Base-by-base conservation (phyloP, 1,140 invertebrate genomes). In the Nasonia giraulti region DNA sequence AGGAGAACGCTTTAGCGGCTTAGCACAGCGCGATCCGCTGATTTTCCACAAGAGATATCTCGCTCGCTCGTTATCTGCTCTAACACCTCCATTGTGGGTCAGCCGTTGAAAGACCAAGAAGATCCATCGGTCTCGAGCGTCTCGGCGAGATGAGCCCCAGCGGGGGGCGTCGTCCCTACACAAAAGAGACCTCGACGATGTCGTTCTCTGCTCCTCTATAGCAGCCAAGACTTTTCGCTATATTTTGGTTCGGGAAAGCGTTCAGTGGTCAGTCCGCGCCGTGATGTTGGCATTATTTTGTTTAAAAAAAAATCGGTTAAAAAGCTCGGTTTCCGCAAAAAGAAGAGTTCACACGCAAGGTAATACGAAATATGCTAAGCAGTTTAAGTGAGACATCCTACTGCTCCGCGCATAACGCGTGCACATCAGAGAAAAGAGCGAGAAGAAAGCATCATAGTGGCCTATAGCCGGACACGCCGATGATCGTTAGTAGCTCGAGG, bases 31-130 rank as follows among this genome's bases (percentile, higher is more conserved):
- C 76, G 77, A 80, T 75, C 75, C 68, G 20, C 44, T 20, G 83
- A 85, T 85, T 85, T 80, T 85, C 73, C 71, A 76, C 50, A 81
- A 76, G 77, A 84, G 55, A 80, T 81, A 80, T 76, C 68, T 74
- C 77, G n/a, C 37, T 80, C 73, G 27, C 27, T 80, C 73, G 78
- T 86, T 86, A 84, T 86, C 86, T 82, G 79, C 31, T 86, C 80
- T 86, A 84, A 86, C 86, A 84, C 86, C 80, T 86, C 82, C 80
- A 84, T 86, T 86, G 79, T 86, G 17, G 75, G 14, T 55, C 27
- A 80, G 50, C 44, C 77, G 82, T 7, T 86, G 80, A 86, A 82
- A 86, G 12, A 20, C 77, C 73, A 12, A 74, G 76, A 40, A 68
- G 76, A 80, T 37, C 37, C 83, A 84, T 84, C 68, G 20, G 23